Evolutionary conservation across 2,797 vertebrate species (phyloP).

Genomic region (Ataeniobius toweri): DNA sequence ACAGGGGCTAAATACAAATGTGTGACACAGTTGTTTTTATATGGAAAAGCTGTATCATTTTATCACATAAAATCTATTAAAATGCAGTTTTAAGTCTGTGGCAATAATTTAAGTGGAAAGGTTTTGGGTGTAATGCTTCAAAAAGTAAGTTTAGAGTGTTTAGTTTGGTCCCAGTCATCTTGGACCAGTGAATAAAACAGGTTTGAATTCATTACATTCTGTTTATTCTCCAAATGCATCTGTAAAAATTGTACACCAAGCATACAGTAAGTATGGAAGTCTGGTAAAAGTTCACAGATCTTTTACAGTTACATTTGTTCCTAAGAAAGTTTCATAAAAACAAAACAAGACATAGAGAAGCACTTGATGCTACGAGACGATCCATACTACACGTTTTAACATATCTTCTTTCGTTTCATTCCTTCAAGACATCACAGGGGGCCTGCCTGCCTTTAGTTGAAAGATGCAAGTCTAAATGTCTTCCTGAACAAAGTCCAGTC

Average conservation of each 20-base stretch:
- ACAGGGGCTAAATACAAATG: too few species aligned
- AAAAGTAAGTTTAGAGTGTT: background rate
- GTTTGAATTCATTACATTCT: constrained; percentile 62
- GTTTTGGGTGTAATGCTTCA: background rate
- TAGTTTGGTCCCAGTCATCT: background rate
- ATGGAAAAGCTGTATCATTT: too few species aligned
- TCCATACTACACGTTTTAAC: constrained; percentile 45
- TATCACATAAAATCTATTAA: too few species aligned
- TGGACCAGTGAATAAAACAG: background rate
- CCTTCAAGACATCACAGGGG: constrained; percentile 47
- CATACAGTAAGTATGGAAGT: constrained; percentile 68
- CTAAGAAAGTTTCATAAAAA: constrained; percentile 76
- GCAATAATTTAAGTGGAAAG: too few species aligned
- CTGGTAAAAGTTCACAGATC: constrained; percentile 67
- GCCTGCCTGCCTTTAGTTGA: constrained; percentile 60
- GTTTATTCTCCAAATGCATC: constrained; percentile 84
- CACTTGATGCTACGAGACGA: constrained; percentile 76
- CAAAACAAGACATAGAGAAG: constrained; percentile 68
- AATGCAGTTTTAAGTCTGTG: background rate
- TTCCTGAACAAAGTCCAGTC: constrained; percentile 39
- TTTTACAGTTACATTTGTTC: constrained; percentile 68
- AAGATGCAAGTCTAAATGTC: constrained; percentile 39
- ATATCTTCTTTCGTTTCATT: constrained; percentile 22
- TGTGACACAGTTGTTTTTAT: too few species aligned
- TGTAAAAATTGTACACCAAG: constrained; percentile 84